Evolutionary conservation across 2,888 invertebrate genomes (phyloP).

Genomic region (Epiperipatus broadwayi): DNA sequence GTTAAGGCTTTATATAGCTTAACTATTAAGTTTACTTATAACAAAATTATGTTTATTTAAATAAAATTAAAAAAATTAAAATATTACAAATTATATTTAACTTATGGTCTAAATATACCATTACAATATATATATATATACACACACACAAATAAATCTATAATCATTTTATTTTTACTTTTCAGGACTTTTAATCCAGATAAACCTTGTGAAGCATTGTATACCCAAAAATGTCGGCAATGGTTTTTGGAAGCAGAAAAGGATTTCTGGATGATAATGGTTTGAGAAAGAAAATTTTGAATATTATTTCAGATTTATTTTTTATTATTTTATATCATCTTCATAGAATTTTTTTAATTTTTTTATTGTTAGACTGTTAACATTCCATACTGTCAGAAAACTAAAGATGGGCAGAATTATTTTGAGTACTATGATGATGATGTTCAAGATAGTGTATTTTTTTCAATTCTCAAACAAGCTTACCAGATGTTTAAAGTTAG

Average conservation of each 20-base stretch:
- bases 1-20: too few relatives aligned
- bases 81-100: too few relatives aligned
- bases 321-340: too few relatives aligned
- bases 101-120: too few relatives aligned
- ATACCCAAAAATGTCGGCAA: slow-evolving; percentile 72
- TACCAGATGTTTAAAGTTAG: slow-evolving; percentile 59
- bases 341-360: too few relatives aligned
- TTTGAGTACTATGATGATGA: slow-evolving; percentile 60
- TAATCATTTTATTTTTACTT: slow-evolving; percentile 19
- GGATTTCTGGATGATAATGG: slow-evolving; percentile 77
- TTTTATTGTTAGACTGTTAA: slow-evolving; percentile 41
- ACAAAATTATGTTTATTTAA: too few relatives aligned
- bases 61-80: too few relatives aligned
- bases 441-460: slow-evolving; percentile 53
- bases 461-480: slow-evolving; percentile 47
- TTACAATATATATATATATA: too few relatives aligned
- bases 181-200: slow-evolving; percentile 58
- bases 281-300: too few relatives aligned
- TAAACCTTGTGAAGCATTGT: slow-evolving; percentile 57
- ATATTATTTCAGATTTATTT: too few relatives aligned
- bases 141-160: too few relatives aligned
- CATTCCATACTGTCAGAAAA: slow-evolving; percentile 36
- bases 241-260: slow-evolving; percentile 69
- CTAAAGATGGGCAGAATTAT: slow-evolving; percentile 46
- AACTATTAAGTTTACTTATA: too few relatives aligned